These are phyloP conservation scores for Ophion ellenae DNA, from an alignment of 2,888 invertebrate genomes.

Conservation along the genomic window DNA sequence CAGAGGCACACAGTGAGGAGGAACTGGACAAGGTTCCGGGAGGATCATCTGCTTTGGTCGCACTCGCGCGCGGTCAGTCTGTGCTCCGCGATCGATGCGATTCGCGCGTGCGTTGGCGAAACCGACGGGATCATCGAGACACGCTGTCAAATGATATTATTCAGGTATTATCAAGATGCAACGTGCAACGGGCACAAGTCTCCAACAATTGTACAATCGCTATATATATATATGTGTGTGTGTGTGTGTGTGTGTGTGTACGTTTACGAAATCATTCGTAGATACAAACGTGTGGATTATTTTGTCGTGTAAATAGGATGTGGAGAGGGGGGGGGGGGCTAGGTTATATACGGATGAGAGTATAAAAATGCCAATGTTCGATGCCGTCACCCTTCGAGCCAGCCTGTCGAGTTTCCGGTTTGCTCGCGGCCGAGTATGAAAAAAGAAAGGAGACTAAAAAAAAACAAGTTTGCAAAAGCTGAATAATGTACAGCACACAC, in stretches of 20 bases:
- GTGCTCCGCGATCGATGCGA: constrained; percentile 14
- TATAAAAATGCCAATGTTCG: constrained; percentile 24
- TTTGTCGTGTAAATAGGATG: not conserved
- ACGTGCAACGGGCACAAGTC: constrained; percentile 21
- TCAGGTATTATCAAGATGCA: constrained; percentile 32
- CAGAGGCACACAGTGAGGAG: constrained; percentile 43
- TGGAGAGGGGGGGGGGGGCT: not conserved
- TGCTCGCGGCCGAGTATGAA: not conserved
- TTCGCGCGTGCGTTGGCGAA: constrained; percentile 11
- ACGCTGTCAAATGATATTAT: constrained; percentile 35
- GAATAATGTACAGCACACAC: constrained; percentile 5
- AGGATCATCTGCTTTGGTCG: constrained; percentile 4
- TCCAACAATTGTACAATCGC: not conserved
- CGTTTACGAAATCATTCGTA: constrained; percentile 24
- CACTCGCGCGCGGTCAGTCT: not conserved
- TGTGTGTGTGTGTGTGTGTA: constrained; percentile 8
- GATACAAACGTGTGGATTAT: constrained; percentile 21
- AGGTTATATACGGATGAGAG: not conserved
- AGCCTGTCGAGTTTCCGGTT: not conserved
- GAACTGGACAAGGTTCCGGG: constrained; percentile 22
- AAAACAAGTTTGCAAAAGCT: not conserved
- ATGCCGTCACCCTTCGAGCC: constrained; percentile 22
- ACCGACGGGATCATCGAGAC: constrained; percentile 26
- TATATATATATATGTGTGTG: not conserved
- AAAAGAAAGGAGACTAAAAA: not conserved